phyloP scores from a whole-genome alignment of 2,113 vertebrate species.

The Saccopteryx leptura region DNA sequence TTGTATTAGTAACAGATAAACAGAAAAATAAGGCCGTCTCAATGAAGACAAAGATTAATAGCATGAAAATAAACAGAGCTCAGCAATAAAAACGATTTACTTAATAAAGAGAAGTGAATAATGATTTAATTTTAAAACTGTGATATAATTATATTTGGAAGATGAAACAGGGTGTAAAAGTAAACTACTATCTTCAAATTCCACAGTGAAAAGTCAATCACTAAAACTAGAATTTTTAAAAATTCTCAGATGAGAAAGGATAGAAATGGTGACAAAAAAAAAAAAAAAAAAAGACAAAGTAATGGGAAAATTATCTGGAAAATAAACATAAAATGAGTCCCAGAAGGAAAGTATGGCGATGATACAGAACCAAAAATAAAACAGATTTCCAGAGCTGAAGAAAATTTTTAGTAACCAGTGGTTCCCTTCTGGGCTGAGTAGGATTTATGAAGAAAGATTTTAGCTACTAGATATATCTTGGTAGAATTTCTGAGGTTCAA shows the following conservation, averaged over 20 bases:
- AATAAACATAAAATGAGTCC: background rate
- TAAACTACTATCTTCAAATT: background rate
- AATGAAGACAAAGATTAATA: slow-evolving; percentile 16
- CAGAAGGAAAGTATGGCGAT: background rate
- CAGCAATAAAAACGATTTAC: background rate
- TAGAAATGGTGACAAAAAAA: background rate
- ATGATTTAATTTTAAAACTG: background rate
- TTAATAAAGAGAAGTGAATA: background rate
- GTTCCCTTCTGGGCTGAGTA: background rate
- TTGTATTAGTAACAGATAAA: background rate
- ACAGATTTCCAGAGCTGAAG: background rate
- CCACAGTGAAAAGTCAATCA: background rate
- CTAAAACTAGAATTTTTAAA: slow-evolving; percentile 19
- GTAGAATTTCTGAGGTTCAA: slow-evolving; percentile 2
- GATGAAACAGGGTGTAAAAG: background rate
- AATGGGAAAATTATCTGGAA: background rate
- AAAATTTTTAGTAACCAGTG: background rate
- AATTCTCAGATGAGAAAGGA: background rate
- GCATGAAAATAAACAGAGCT: background rate
- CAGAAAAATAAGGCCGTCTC: background rate
- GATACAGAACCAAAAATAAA: background rate
- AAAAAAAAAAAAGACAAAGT: background rate
- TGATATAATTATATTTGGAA: background rate
- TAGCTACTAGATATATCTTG: background rate
- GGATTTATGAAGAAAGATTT: slow-evolving; percentile 20